Evolutionary conservation across 64 coral and sea anemone genomes (phyloP).

Genomic region (Orbicella faveolata): DNA sequence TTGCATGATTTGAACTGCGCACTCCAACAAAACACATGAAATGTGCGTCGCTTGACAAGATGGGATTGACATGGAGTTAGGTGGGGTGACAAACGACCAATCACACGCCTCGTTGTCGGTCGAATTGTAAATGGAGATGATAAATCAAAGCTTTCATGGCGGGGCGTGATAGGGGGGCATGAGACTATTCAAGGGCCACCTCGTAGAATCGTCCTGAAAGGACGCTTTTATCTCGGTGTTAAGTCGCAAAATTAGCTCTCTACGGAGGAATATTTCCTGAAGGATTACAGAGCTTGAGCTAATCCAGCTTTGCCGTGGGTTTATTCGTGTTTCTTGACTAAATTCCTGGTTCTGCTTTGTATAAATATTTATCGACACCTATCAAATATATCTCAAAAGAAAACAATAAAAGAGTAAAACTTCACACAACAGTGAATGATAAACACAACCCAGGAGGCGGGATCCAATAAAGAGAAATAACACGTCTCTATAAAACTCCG

Average conservation of each 20-base stretch:
- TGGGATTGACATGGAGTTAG: conserved; percentile 60
- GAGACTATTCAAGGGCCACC: conserved; percentile 48
- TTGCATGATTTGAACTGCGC: conserved; percentile 75
- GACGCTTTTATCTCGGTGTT: background rate
- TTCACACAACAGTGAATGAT: conserved; percentile 43
- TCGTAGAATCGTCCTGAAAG: conserved; percentile 23
- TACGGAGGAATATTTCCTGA: background rate
- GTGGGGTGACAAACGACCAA: conserved; percentile 58
- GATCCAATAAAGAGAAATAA: background rate
- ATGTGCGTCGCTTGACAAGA: conserved; percentile 28
- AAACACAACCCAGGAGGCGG: conserved; percentile 9
- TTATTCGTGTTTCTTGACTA: background rate
- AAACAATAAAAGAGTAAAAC: conserved; percentile 58
- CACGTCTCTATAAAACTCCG: background rate
- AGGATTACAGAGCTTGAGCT: background rate
- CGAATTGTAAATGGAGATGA: conserved; percentile 68
- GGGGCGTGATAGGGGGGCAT: conserved; percentile 62
- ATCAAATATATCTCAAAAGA: conserved; percentile 61
- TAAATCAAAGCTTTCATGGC: conserved; percentile 54
- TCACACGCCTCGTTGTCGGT: conserved; percentile 27
- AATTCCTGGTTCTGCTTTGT: conserved; percentile 40
- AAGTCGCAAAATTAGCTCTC: background rate
- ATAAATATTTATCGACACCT: conserved; percentile 57
- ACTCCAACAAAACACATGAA: conserved; percentile 30
- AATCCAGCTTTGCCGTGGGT: background rate